Evolutionary conservation across 2,797 vertebrate species (phyloP), one percentile per base, ranked within the genome.

Genomic region (Xyrichtys novacula): DNA sequence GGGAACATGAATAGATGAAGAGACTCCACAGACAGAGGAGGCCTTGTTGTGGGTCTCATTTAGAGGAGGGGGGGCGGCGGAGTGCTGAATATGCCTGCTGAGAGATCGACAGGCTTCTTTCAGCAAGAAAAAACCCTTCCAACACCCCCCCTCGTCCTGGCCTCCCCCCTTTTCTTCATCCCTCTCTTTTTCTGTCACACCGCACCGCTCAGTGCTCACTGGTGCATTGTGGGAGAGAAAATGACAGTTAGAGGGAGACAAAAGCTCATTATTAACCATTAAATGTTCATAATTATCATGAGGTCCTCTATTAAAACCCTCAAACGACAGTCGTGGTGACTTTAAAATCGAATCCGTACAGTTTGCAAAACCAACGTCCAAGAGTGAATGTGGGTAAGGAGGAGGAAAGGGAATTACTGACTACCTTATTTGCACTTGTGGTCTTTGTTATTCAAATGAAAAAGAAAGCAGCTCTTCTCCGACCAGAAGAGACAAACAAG

Each of bases 21-120:
- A 84, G 90, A 66, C 79, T 73, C 49, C 76, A 55, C 80, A 88
- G 89, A 95, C 93, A 95, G 92, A 94, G 84, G 84, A 91, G 85
- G 91, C 93, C 92, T 94, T 94, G 94, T 95, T 94, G 89, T 91
- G 90, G 89, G 85, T 89, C 84, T 89, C 79, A 88, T 89, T 88
- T 88, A 73, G 86, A 65, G 70, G 44, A 67, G 60, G 76, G 75
- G 58, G 32, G 76, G 75, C 56, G 32, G 71, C 60, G 65, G 71
- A 73, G 85, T 80, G 78, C 79, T 84, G 80, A 90, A 81, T 88
- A 86, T 83, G 88, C 81, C 91, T 90, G 89, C 92, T 93, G 93
- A 92, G 93, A 92, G 92, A 95, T 92, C 78, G 93, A 94, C 93
- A 93, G 92, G 86, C 92, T 93, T 94, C 92, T 94, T 93, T 95